Base-by-base conservation (phyloP, 2,797 vertebrate genomes). In the Lagorchestes hirsutus region DNA sequence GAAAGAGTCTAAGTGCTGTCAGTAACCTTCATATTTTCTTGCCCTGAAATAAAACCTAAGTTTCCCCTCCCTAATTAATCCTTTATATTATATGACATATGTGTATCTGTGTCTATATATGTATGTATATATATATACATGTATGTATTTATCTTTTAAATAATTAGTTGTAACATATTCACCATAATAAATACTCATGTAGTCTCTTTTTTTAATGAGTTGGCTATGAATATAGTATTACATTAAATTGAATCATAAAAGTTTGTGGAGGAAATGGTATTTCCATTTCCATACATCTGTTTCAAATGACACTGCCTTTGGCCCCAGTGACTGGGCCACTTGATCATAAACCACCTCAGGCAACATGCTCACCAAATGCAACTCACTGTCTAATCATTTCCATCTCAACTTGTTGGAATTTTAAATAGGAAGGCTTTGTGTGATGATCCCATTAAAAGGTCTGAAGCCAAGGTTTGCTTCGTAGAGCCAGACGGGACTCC, bases 241-340 rank as follows among this genome's bases (percentile, higher is more conserved):
- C 91, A 93, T 87, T 55, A 95, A 93, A 34, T 29, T 94, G 90
- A 96, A 56, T 34, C 91, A 46, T 57, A 62, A 97, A 91, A 55
- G 12, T 87, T 92, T 95, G 93, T 93, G 67, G 87, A 93, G 16
- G 40, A 59, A 96, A 96, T 92, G 74, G 40, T 50, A 27, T 87
- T 95, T 57, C 93, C 57, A 95, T 96, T 96, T 97, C 91, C 82
- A 94, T 95, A 96, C 95, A 96, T n/a, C 31, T 96, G 34, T 95
- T 96, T 97, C 93, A 97, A 97, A 96, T 96, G 95, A 74, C 52
- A 90, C 95, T 0, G 0, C 90, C 93, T 97, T 94, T 95, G 14
- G 87, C 96, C 8, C 40, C 93, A 94, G 97, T 95, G 96, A 91
- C 55, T 31, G 93, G 92, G 34, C 54, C 28, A 93, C 8, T 82